Conservation (phyloP, 2,888 invertebrate species). For the Cephus nigrinus region DNA sequence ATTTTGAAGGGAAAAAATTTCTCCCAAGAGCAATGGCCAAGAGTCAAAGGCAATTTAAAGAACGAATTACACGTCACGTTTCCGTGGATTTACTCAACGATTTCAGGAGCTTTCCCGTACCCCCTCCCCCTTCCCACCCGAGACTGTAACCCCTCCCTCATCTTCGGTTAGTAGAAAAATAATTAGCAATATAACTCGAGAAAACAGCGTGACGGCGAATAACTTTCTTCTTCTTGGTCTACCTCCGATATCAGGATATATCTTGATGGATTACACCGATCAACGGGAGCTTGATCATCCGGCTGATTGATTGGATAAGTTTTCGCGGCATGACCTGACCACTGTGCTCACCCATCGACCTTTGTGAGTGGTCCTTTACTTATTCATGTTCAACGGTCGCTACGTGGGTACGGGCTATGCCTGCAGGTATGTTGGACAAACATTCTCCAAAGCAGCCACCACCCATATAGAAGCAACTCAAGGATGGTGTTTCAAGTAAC, state of each 20-base stretch:
- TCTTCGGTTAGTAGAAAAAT: constrained; percentile 29
- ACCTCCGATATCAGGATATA: constrained; percentile 27
- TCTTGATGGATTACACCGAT: constrained; percentile 44
- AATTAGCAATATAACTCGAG: constrained; percentile 47
- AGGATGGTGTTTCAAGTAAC: background rate
- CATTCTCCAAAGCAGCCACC: background rate
- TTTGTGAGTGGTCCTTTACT: constrained; percentile 27
- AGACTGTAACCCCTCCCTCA: background rate
- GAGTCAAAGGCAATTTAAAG: background rate
- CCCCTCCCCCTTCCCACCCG: background rate
- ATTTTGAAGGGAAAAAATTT: background rate
- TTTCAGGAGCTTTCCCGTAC: background rate
- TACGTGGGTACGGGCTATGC: background rate
- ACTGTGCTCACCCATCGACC: constrained; percentile 8
- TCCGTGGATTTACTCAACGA: background rate
- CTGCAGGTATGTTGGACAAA: background rate
- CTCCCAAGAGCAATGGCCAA: background rate
- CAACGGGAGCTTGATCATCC: constrained; percentile 40
- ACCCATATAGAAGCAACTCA: background rate
- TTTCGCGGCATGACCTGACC: constrained; percentile 25
- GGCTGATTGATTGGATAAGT: constrained; percentile 48
- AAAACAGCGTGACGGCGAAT: constrained; percentile 20
- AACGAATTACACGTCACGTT: background rate
- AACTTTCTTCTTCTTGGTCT: constrained; percentile 14
- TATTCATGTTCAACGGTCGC: constrained; percentile 25